phyloP scores from a whole-genome alignment of 2,888 invertebrate genomes.

The Caenorhabditis angaria region DNA sequence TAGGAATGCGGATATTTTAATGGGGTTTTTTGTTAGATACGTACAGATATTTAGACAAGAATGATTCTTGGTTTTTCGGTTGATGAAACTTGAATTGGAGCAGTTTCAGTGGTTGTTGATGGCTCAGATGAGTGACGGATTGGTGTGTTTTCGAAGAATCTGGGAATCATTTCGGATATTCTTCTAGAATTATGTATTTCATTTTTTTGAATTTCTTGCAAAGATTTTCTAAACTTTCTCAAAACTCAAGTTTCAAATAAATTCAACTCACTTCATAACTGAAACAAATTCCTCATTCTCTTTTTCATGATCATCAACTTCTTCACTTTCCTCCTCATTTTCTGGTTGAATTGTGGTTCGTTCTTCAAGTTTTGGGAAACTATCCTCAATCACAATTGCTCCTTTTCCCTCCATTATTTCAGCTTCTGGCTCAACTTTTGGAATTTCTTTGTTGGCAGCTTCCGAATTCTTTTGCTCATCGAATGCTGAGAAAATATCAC shows the following conservation, averaged over 20 bases:
- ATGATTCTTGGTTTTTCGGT: constrained; percentile 19
- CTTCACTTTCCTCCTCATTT: constrained; percentile 27
- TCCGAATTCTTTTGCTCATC: constrained; percentile 47
- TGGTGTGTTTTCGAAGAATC: constrained; percentile 5
- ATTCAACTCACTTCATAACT: constrained; percentile 45
- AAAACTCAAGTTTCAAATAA: neutral
- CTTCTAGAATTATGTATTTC: neutral
- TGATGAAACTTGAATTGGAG: neutral
- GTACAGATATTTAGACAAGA: constrained; percentile 8
- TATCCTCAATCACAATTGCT: constrained; percentile 51
- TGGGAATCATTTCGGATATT: neutral
- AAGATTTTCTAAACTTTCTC: neutral
- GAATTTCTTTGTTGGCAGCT: constrained; percentile 10
- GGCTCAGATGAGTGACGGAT: constrained; percentile 10
- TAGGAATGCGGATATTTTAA: neutral
- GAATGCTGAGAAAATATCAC: constrained; percentile 54
- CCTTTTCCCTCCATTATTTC: constrained; percentile 34
- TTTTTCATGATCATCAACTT: constrained; percentile 26
- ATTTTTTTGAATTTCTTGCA: neutral
- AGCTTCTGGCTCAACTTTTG: constrained; percentile 9
- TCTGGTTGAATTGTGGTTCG: constrained; percentile 41
- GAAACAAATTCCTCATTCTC: constrained; percentile 51
- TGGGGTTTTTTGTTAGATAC: neutral
- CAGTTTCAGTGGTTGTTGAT: neutral
- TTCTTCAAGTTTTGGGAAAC: constrained; percentile 50